Evolutionary conservation across 2,797 vertebrate species (phyloP).

Genomic region (Sebastes itinus): DNA sequence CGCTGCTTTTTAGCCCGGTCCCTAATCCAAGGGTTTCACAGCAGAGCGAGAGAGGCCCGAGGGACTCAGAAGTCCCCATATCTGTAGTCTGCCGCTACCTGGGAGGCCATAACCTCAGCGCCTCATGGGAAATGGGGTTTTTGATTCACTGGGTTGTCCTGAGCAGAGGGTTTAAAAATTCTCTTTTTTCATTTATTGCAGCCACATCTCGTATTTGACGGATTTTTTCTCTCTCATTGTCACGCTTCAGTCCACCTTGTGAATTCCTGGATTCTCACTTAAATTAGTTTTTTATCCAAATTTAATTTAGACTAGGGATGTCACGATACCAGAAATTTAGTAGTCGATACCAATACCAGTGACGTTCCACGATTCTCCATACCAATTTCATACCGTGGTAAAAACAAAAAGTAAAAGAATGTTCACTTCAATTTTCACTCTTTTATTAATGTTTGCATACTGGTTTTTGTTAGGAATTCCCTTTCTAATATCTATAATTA

Average conservation of each 20-base stretch:
- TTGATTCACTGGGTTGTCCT: constrained; percentile 41
- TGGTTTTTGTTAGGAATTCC: too few relatives aligned
- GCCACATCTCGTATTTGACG: constrained; percentile 17
- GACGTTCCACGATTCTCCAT: too few relatives aligned
- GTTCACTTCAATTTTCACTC: too few relatives aligned
- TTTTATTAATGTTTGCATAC: too few relatives aligned
- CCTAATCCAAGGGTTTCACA: constrained; percentile 33
- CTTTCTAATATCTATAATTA: too few relatives aligned
- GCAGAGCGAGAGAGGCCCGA: not conserved
- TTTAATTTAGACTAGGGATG: not conserved
- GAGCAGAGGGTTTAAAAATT: constrained; percentile 17
- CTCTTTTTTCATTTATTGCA: constrained; percentile 8
- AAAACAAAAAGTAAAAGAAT: too few relatives aligned
- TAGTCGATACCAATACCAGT: too few relatives aligned
- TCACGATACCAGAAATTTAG: too few relatives aligned
- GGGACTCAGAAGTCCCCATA: constrained; percentile 29
- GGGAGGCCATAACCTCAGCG: constrained; percentile 47
- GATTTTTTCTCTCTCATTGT: not conserved
- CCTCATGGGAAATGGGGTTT: constrained; percentile 62
- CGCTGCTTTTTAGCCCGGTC: not conserved
- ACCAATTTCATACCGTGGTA: too few relatives aligned
- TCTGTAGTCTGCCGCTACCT: constrained; percentile 36
- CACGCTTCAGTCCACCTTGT: not conserved
- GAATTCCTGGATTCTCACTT: not conserved
- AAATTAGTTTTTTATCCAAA: constrained; percentile 14